phyloP scores from a whole-genome alignment of 2,113 vertebrate species.

The Peromyscus californicus region DNA sequence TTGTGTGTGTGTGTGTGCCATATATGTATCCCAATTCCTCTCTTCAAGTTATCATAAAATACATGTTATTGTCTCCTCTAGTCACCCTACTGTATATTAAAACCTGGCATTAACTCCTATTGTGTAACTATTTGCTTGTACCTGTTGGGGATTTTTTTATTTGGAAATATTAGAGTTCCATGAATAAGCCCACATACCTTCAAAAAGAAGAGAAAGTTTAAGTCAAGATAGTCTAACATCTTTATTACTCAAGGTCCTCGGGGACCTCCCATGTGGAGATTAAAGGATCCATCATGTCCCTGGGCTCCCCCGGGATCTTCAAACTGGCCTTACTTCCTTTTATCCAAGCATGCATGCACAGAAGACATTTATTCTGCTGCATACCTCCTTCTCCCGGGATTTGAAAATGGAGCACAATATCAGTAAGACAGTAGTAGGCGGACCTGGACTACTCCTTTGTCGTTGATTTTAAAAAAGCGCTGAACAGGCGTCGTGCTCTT shows the following conservation, averaged over 20 bases:
- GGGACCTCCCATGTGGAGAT: not conserved
- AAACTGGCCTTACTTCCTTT: not conserved
- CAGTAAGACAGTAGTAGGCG: not conserved
- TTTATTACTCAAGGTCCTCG: not conserved
- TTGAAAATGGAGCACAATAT: not conserved
- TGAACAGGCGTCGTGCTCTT: not conserved
- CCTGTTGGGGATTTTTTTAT: not conserved
- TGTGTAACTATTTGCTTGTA: not conserved
- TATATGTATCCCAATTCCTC: not conserved
- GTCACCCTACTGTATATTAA: not conserved
- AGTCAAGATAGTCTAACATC: not conserved
- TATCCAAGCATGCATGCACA: not conserved
- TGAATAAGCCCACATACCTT: not conserved
- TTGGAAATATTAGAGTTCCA: not conserved
- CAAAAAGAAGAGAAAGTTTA: constrained; percentile 41
- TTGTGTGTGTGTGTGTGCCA: not conserved
- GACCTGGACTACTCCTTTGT: not conserved
- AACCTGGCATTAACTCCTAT: not conserved
- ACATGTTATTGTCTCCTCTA: not conserved
- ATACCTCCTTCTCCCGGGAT: not conserved
- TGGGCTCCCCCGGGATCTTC: not conserved
- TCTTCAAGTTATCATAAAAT: not conserved
- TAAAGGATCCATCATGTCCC: not conserved
- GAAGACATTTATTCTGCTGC: not conserved
- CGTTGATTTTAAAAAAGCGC: constrained; percentile 31